These are phyloP conservation scores for Zenarchopterus dispar DNA, from an alignment of 2,797 vertebrate genomes.

Conservation along the genomic window DNA sequence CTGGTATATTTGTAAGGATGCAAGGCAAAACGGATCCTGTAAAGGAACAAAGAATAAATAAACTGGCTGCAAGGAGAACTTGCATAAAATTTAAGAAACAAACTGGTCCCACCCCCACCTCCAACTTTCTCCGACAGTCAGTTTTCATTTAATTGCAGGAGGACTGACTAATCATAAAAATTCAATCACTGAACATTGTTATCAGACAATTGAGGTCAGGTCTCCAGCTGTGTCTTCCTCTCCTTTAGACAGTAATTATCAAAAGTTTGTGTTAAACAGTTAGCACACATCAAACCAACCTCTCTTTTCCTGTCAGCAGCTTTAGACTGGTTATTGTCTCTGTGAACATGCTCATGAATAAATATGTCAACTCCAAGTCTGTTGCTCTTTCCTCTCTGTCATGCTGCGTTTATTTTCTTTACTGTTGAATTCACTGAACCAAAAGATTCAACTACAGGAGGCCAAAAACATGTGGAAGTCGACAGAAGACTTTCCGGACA, in stretches of 20 bases:
- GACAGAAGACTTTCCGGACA: too few species aligned
- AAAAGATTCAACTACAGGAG: too few species aligned
- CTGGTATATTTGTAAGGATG: background rate
- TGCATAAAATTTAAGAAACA: background rate
- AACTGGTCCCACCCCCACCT: background rate
- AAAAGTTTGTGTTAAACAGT: background rate
- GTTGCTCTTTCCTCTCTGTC: too few species aligned
- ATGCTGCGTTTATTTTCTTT: too few species aligned
- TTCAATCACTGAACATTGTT: background rate
- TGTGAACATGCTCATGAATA: constrained; percentile 5
- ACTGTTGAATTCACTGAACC: too few species aligned
- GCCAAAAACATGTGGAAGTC: too few species aligned
- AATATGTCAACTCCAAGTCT: too few species aligned
- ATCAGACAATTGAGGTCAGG: background rate
- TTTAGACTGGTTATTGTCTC: constrained; percentile 13
- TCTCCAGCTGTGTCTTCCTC: background rate
- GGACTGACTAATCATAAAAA: background rate
- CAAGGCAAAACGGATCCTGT: background rate
- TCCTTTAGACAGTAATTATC: constrained; percentile 11
- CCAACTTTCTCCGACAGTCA: too few species aligned
- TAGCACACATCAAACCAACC: background rate
- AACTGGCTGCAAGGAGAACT: background rate
- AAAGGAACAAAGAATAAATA: background rate
- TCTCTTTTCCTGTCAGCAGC: constrained; percentile 10
- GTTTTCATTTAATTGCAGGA: background rate